phyloP scores from a whole-genome alignment of 1,140 invertebrate species.

The Lordiphosa clarofinis region DNA sequence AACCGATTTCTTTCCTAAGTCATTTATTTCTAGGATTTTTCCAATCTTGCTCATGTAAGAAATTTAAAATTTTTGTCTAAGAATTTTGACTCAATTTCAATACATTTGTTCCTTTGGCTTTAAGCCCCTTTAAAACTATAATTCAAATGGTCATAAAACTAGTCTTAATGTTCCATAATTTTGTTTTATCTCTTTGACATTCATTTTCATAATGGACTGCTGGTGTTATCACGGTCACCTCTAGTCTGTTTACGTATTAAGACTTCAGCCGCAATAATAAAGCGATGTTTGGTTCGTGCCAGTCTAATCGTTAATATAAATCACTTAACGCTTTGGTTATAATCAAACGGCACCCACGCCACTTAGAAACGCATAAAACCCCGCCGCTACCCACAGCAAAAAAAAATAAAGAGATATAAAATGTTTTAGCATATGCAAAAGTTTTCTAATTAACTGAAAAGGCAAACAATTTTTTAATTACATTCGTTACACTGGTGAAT shows the following conservation, averaged over 20 bases:
- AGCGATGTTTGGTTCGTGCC: conserved; percentile 39
- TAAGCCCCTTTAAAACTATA: too few species aligned
- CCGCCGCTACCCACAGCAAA: too few species aligned
- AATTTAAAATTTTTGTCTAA: too few species aligned
- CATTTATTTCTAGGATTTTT: too few species aligned
- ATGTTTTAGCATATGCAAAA: background rate
- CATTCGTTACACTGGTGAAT: conserved; percentile 15
- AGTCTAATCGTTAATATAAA: conserved; percentile 52
- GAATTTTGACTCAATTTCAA: too few species aligned
- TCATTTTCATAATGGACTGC: conserved; percentile 34
- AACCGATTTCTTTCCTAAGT: too few species aligned
- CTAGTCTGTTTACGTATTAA: conserved; percentile 1
- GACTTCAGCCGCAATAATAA: conserved; percentile 13
- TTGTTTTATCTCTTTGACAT: conserved; percentile 23
- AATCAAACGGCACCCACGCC: conserved; percentile 42
- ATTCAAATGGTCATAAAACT: conserved; percentile 17
- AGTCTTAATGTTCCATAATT: conserved; percentile 15
- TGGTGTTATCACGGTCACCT: conserved; percentile 18
- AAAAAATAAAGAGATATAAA: too few species aligned
- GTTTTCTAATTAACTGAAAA: conserved; percentile 40
- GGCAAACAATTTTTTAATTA: conserved; percentile 53
- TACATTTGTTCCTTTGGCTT: too few species aligned
- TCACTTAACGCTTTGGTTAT: conserved; percentile 51
- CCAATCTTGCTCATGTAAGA: too few species aligned
- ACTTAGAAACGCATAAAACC: conserved; percentile 6